phyloP scores from a whole-genome alignment of 2,888 invertebrate genomes.

The Pristionchus fissidentatus region DNA sequence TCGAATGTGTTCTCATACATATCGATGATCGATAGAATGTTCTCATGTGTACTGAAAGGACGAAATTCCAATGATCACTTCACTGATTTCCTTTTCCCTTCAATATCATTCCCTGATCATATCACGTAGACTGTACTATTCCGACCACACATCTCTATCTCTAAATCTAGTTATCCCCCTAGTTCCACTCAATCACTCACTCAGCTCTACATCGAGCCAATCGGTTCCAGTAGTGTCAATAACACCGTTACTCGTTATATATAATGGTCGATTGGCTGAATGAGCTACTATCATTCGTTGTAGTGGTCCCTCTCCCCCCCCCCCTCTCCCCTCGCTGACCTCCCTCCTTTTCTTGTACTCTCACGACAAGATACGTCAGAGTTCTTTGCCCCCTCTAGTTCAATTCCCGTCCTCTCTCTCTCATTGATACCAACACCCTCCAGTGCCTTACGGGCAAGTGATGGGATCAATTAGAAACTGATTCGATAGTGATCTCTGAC shows the following conservation, averaged over 20 bases:
- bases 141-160: conserved; percentile 16
- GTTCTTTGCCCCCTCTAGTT: conserved; percentile 13
- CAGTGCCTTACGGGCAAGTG: too few relatives aligned
- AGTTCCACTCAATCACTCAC: background rate
- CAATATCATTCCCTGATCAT: background rate
- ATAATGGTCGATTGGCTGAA: too few relatives aligned
- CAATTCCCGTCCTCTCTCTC: background rate
- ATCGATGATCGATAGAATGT: conserved; percentile 93
- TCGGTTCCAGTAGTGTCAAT: too few relatives aligned
- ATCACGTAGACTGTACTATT: too few relatives aligned
- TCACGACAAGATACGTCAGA: conserved; percentile 25
- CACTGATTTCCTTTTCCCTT: background rate
- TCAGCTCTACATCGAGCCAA: too few relatives aligned
- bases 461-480: too few relatives aligned
- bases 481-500: too few relatives aligned
- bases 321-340: background rate
- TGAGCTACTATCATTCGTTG: too few relatives aligned
- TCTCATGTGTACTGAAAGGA: conserved; percentile 85
- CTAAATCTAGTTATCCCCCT: background rate
- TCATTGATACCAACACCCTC: too few relatives aligned
- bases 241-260: too few relatives aligned
- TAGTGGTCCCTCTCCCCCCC: background rate
- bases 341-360: conserved; percentile 4
- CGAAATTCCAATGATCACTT: background rate
- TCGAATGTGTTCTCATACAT: conserved; percentile 96